phyloP scores from a whole-genome alignment of 2,113 vertebrate genomes.

The Bagarius yarrelli region DNA sequence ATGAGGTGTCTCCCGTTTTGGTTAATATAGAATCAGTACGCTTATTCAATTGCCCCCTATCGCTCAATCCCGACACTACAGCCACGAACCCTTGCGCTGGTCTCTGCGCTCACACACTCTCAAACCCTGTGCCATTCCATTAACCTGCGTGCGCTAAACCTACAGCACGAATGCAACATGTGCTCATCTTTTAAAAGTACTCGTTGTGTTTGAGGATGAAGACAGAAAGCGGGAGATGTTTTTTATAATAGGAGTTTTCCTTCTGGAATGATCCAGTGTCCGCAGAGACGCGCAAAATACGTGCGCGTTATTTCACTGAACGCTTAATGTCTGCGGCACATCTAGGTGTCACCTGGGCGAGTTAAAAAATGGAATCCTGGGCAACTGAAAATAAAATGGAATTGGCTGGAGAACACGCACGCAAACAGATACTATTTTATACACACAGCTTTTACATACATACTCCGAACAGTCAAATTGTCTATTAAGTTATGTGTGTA shows the following conservation, averaged over 20 bases:
- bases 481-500: not conserved
- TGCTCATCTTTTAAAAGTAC: not conserved
- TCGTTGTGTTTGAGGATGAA: not conserved
- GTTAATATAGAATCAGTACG: constrained; percentile 34
- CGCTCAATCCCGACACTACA: constrained; percentile 49
- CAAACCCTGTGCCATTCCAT: not conserved
- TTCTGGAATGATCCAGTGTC: not conserved
- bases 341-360: not conserved
- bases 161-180: constrained; percentile 13
- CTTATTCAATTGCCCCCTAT: constrained; percentile 55
- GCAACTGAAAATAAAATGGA: not conserved
- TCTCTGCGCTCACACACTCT: not conserved
- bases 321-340: constrained; percentile 9
- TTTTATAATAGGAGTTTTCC: not conserved
- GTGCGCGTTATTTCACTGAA: constrained; percentile 6
- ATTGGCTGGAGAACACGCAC: not conserved
- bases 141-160: not conserved
- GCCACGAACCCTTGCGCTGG: not conserved
- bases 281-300: not conserved
- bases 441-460: not conserved
- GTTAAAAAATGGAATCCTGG: not conserved
- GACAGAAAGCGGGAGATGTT: not conserved
- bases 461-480: not conserved
- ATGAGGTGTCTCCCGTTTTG: constrained; percentile 34
- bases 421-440: not conserved